These are phyloP conservation scores for Musca vetustissima DNA, from an alignment of 1,140 invertebrate genomes.

Conservation along the genomic window DNA sequence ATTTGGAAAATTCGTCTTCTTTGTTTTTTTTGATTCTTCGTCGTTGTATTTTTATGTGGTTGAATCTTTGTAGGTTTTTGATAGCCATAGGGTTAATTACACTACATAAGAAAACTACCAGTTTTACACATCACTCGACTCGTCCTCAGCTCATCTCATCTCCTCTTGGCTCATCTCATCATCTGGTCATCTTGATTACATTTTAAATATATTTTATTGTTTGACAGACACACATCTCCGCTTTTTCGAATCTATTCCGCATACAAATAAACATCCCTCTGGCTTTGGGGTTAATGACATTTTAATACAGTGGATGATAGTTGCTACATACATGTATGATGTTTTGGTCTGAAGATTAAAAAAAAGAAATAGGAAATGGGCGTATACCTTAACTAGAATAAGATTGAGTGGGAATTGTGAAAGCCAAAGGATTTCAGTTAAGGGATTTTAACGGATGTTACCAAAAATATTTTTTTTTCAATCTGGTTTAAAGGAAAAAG, in stretches of 20 bases:
- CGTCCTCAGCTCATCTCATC: no score
- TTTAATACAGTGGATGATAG: conserved; percentile 9
- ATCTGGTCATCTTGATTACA: neutral
- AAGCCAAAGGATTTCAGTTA: no score
- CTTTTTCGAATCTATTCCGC: neutral
- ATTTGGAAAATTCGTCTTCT: no score
- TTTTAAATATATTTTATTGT: neutral
- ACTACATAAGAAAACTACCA: neutral
- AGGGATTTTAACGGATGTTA: no score
- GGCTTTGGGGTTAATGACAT: neutral
- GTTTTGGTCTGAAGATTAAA: no score
- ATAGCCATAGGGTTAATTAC: neutral
- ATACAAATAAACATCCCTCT: neutral
- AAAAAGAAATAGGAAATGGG: neutral
- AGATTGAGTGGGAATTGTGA: no score
- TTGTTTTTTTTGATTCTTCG: neutral
- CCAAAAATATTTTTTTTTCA: no score
- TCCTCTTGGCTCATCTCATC: no score
- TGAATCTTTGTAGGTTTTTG: no score
- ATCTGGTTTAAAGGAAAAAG: no score
- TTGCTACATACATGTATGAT: neutral
- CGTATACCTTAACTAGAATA: neutral
- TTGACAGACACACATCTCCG: no score
- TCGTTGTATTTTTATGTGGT: neutral
- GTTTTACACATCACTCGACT: conserved; percentile 15